Percentiles rank a stretch among this genome's conserved stretches.
Conservation (phyloP, 1,140 invertebrate genomes). For the Tenebrio molitor region DNA sequence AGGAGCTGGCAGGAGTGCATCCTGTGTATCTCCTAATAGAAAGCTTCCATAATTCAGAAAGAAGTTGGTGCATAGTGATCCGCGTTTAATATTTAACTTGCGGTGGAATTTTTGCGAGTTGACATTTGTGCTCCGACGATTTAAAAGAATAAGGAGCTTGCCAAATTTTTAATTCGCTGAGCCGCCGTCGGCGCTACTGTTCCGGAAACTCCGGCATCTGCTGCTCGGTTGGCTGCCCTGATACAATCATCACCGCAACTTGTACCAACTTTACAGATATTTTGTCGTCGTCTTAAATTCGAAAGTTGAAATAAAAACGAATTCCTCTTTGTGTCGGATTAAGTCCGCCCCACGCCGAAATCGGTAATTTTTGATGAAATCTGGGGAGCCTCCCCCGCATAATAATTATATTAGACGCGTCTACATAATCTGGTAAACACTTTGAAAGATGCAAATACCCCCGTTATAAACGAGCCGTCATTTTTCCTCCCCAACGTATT, state of each 20-base stretch:
- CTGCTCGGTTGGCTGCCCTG: constrained; percentile 44
- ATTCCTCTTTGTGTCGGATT: constrained; percentile 8
- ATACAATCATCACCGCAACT: constrained; percentile 47
- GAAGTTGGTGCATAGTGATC: not conserved
- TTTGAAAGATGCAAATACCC: constrained; percentile 55
- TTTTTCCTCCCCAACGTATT: constrained; percentile 56
- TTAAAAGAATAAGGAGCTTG: constrained; percentile 40
- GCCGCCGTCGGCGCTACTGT: constrained; percentile 33
- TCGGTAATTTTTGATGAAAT: constrained; percentile 31
- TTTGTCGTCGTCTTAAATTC: constrained; percentile 19
- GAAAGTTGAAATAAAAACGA: constrained; percentile 27
- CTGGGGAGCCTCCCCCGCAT: constrained; percentile 9
- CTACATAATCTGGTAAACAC: constrained; percentile 51
- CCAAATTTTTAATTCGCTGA: constrained; percentile 50
- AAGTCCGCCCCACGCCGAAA: not conserved
- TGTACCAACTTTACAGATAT: constrained; percentile 40
- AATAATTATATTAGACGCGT: constrained; percentile 38
- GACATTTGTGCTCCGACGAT: not conserved
- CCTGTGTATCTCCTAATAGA: not conserved
- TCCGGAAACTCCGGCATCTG: constrained; percentile 48
- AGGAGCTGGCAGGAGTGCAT: not conserved
- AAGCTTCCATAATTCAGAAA: constrained; percentile 6
- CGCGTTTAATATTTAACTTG: constrained; percentile 22
- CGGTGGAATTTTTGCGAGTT: not conserved
- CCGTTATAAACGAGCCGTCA: constrained; percentile 55